phyloP scores from a whole-genome alignment of 2,113 vertebrate species.

The Boulengeromyrus knoepffleri region DNA sequence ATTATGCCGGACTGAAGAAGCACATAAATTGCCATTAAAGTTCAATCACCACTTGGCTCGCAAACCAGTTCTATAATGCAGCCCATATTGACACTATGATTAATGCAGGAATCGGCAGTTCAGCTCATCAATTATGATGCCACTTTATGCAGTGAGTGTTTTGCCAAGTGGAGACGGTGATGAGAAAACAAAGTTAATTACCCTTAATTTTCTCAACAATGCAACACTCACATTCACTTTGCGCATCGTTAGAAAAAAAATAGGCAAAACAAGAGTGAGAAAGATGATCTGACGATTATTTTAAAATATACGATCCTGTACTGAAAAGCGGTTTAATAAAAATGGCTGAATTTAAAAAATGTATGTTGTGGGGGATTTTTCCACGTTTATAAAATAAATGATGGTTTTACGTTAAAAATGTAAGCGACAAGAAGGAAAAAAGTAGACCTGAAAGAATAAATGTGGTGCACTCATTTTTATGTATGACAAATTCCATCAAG shows the following conservation, averaged over 20 bases:
- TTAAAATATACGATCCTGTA: background rate
- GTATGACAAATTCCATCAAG: background rate
- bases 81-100: background rate
- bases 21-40: background rate
- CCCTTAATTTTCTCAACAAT: background rate
- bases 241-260: background rate
- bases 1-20: background rate
- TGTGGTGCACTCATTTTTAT: background rate
- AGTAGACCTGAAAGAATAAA: background rate
- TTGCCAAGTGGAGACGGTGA: background rate
- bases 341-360: background rate
- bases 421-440: background rate
- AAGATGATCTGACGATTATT: background rate
- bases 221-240: background rate
- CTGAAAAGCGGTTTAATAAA: background rate
- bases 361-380: background rate
- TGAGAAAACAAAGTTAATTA: slow-evolving; percentile 4
- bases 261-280: background rate
- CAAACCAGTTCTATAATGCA: background rate
- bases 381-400: background rate
- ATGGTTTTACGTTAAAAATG: background rate
- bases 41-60: background rate
- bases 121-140: background rate
- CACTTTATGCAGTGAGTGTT: background rate
- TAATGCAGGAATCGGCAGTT: background rate